Conservation (phyloP, 2,888 invertebrate species). For the Spialia ferax region DNA sequence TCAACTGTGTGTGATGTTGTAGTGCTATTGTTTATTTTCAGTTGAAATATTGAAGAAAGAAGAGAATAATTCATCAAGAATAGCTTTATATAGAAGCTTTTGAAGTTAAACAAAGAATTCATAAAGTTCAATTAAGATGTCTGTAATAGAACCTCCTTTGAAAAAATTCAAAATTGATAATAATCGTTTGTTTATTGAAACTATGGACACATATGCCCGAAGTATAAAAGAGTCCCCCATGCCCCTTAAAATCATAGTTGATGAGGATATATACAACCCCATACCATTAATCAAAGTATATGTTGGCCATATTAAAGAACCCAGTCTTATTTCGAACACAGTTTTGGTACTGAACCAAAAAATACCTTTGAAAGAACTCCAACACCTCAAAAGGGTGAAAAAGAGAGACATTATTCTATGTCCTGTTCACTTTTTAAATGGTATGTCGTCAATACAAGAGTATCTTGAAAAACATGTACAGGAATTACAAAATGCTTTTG, state of each 20-base stretch:
- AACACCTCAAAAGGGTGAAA: constrained; percentile 91
- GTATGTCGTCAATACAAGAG: constrained; percentile 64
- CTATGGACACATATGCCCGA: constrained; percentile 57
- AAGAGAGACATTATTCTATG: constrained; percentile 87
- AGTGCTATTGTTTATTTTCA: constrained; percentile 74
- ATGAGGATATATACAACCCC: constrained; percentile 80
- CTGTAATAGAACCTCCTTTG: constrained; percentile 56
- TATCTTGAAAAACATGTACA: constrained; percentile 73
- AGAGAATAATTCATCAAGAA: constrained; percentile 18
- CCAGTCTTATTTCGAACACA: constrained; percentile 87
- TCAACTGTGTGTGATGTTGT: constrained; percentile 70
- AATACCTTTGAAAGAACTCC: constrained; percentile 87
- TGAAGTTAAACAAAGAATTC: neutral
- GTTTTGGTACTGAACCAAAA: constrained; percentile 87
- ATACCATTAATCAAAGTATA: constrained; percentile 86
- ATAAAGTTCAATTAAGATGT: constrained; percentile 21
- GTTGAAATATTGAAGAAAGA: constrained; percentile 49
- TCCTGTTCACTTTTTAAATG: constrained; percentile 61
- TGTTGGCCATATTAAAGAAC: constrained; percentile 87
- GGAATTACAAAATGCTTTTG: constrained; percentile 77
- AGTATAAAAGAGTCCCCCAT: constrained; percentile 54
- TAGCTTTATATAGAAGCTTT: too few species aligned
- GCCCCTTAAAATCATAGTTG: constrained; percentile 82
- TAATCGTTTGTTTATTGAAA: constrained; percentile 37
- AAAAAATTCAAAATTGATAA: constrained; percentile 59